phyloP scores from a whole-genome alignment of 2,113 vertebrate genomes.

The Antigone vipio region DNA sequence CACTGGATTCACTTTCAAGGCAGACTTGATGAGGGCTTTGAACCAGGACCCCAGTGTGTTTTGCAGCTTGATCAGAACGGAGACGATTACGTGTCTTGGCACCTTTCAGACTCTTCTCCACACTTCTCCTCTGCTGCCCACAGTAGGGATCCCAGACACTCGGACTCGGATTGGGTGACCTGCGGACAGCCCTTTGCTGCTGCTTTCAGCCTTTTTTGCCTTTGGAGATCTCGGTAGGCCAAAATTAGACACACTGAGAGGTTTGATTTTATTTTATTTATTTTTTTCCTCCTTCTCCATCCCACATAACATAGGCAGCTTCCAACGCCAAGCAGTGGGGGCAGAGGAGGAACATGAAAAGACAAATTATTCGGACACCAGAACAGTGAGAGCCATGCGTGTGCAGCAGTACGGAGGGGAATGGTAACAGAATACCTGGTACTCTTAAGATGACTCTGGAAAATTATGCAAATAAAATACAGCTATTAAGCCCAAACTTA shows the following conservation, averaged over 20 bases:
- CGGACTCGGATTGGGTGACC: constrained; percentile 44
- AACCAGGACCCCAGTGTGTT: constrained; percentile 63
- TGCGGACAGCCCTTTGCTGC: constrained; percentile 54
- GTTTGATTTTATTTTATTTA: background rate
- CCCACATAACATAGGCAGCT: constrained; percentile 36
- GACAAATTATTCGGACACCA: constrained; percentile 33
- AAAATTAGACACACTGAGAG: constrained; percentile 64
- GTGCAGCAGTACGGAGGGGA: background rate
- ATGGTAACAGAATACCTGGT: accelerated
- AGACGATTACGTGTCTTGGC: constrained; percentile 67
- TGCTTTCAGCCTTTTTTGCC: constrained; percentile 51
- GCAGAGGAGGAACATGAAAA: constrained; percentile 62
- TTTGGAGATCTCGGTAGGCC: constrained; percentile 54
- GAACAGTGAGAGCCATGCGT: background rate
- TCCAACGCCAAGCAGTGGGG: constrained; percentile 56
- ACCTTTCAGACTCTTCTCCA: constrained; percentile 67
- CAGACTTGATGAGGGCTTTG: constrained; percentile 71
- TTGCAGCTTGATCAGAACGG: constrained; percentile 67
- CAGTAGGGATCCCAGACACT: constrained; percentile 58
- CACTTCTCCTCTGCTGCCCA: constrained; percentile 62
- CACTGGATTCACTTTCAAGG: constrained; percentile 67
- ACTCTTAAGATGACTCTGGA: background rate
- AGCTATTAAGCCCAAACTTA: background rate
- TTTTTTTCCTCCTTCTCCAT: background rate
- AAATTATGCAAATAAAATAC: background rate